These are phyloP conservation scores for Hyperopisus bebe DNA, from an alignment of 2,113 vertebrate genomes.

Conservation along the genomic window DNA sequence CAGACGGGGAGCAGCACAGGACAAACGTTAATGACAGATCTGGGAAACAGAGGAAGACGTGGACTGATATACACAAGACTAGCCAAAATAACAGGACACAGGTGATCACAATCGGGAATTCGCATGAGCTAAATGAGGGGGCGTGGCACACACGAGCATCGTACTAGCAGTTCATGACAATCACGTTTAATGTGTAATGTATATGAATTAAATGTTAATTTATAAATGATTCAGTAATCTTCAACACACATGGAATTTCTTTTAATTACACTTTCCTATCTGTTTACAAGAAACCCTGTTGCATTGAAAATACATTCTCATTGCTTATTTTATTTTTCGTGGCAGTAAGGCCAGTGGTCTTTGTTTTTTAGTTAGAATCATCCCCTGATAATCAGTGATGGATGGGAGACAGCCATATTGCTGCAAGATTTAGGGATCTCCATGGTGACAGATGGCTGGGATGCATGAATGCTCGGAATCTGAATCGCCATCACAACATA, in stretches of 20 bases:
- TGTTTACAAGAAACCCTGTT: neutral
- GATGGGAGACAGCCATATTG: neutral
- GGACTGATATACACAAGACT: too few relatives aligned
- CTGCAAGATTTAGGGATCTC: neutral
- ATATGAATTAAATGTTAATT: neutral
- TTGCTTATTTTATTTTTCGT: neutral
- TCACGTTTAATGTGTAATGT: neutral
- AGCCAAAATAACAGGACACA: too few relatives aligned
- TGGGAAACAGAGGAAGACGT: too few relatives aligned
- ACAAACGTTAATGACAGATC: too few relatives aligned
- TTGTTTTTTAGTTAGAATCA: neutral
- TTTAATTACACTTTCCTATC: neutral
- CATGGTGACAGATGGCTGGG: neutral
- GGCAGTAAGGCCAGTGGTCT: neutral
- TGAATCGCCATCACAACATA: neutral
- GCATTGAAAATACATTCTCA: constrained; percentile 2
- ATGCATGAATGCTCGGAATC: neutral
- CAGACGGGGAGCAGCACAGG: too few relatives aligned
- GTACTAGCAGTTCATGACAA: too few relatives aligned
- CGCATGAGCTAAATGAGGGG: too few relatives aligned
- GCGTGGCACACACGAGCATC: too few relatives aligned
- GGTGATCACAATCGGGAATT: too few relatives aligned
- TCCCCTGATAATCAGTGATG: neutral
- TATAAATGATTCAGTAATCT: neutral
- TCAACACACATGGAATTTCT: neutral